Evolutionary conservation across 92 coral and sea anemone genomes (phyloP), one percentile per base, ranked within the genome.

Genomic region (Micromussa lordhowensis): DNA sequence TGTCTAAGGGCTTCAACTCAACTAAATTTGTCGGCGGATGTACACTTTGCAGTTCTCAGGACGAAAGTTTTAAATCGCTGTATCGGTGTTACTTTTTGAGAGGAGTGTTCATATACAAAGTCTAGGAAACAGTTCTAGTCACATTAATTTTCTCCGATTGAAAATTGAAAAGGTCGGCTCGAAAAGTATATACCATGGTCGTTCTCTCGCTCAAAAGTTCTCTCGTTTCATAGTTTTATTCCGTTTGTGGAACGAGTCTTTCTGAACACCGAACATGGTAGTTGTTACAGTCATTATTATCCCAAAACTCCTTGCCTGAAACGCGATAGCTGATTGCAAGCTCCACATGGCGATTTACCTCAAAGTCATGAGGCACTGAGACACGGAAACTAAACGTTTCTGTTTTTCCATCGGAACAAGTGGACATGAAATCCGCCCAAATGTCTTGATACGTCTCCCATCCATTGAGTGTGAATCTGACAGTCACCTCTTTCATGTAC

Each of bases 361-460:
- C 94, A 59, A 93, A 85, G 78, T 85, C 85, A 16, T 85, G 78
- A 18, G 97, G 92, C 9, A 93, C 78, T 2, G 95, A 68, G 36
- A 96, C 76, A 30, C 92, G 92, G 69, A 96, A 96, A 68, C 92
- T 91, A 78, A 94, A 96, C 58, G 93, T 95, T 70, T 95, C 99
- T 24, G 92, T 88, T 2, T 79, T 77, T 51, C 94, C 93, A 81
- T 95, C 95, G 22, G 92, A 77, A 21, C 95, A 90, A 26, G 94
- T 73, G 16, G 97, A 94, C 72, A 96, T 92, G 68, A 91, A 94
- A 64, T 93, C 92, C 0, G 93, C 97, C 87, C 91, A 87, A 31
- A 82, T 71, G 75, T 96, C 99, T 38, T 94, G 84, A 75, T 71
- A 90, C 0, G 94, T 59, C 28, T 85, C 79, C 98, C 99, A 96